Evolutionary conservation across 1,140 invertebrate genomes (phyloP).

Genomic region (Caenorhabditis remanei): DNA sequence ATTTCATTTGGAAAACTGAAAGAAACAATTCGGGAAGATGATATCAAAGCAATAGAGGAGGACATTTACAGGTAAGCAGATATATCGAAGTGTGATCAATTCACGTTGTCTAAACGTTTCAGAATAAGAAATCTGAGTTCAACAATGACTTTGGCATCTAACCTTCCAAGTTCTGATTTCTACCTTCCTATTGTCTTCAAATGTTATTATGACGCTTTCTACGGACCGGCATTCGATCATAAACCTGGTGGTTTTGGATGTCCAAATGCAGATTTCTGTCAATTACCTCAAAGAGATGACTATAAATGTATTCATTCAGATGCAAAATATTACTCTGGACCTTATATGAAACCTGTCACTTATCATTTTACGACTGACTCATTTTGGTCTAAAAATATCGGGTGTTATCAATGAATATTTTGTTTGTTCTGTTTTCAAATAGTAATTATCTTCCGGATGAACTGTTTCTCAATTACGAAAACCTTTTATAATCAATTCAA

Average conservation of each 20-base stretch:
- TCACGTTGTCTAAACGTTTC: neutral
- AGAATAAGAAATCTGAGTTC: neutral
- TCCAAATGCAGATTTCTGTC: conserved; percentile 6
- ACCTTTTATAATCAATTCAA: neutral
- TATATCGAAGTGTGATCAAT: neutral
- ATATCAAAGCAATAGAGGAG: conserved; percentile 2
- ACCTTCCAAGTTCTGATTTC: conserved; percentile 27
- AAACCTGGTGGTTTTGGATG: neutral
- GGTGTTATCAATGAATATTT: neutral
- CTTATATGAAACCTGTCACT: conserved; percentile 7
- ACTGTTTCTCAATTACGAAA: neutral
- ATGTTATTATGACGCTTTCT: conserved; percentile 31
- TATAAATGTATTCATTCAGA: conserved; percentile 32
- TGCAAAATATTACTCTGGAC: conserved; percentile 27
- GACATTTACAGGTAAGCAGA: conserved; percentile 6
- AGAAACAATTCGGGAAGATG: neutral
- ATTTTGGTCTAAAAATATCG: neutral
- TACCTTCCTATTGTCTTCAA: conserved; percentile 34
- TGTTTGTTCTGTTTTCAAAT: neutral
- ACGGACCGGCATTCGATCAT: conserved; percentile 2
- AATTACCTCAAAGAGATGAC: neutral
- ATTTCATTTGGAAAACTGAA: neutral
- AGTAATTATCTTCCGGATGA: neutral
- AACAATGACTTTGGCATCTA: neutral
- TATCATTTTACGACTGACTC: conserved; percentile 2